Evolutionary conservation across 2,113 vertebrate genomes (phyloP).

Genomic region (Corythaeola cristata): DNA sequence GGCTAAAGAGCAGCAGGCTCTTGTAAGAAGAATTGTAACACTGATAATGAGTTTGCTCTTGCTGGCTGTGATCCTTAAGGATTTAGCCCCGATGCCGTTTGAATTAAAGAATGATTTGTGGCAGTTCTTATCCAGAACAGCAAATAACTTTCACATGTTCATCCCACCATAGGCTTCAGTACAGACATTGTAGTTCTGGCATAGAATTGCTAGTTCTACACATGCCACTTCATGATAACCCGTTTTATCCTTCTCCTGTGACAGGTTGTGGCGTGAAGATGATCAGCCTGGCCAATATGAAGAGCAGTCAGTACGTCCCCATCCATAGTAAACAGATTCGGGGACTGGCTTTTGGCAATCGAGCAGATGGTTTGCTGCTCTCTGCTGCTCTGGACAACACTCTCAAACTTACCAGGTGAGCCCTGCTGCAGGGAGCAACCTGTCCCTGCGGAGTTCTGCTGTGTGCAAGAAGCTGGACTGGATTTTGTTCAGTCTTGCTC

Average conservation of each 20-base stretch:
- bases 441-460: not conserved
- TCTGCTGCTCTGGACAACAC: slow-evolving; percentile 92
- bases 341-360: slow-evolving; percentile 85
- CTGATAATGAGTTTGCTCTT: not conserved
- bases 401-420: slow-evolving; percentile 94
- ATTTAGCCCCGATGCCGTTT: not conserved
- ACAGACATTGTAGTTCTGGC: not conserved
- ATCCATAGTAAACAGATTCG: slow-evolving; percentile 94
- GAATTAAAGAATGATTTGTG: not conserved
- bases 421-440: not conserved
- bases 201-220: not conserved
- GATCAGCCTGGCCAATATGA: slow-evolving; percentile 89
- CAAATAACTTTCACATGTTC: fast-evolving
- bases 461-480: not conserved
- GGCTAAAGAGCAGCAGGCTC: not conserved
- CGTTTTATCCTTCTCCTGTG: not conserved
- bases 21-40: not conserved
- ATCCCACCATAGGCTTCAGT: not conserved
- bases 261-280: slow-evolving; percentile 95
- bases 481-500: not conserved
- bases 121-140: not conserved
- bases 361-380: slow-evolving; percentile 85
- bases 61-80: not conserved
- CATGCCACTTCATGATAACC: not conserved
- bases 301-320: slow-evolving; percentile 91